These are phyloP conservation scores for Schizopygopsis pylzovi DNA, from an alignment of 2,797 vertebrate species.

Conservation along the genomic window DNA sequence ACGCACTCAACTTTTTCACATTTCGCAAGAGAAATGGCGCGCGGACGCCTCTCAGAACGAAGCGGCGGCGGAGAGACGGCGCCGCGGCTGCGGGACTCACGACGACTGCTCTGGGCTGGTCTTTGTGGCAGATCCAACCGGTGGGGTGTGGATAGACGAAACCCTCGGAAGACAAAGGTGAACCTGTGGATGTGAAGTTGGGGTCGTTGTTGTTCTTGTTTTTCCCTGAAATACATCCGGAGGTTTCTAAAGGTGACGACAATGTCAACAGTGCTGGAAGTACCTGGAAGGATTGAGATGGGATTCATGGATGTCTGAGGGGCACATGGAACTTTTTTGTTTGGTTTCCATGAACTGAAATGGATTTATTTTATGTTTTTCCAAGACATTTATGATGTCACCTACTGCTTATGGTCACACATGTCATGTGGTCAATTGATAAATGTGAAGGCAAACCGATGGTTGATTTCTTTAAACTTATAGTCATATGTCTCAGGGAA, in stretches of 20 bases:
- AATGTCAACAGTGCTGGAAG: conserved; percentile 1
- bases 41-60: conserved; percentile 21
- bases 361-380: not conserved
- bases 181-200: conserved; percentile 61
- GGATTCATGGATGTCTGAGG: not conserved
- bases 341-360: not conserved
- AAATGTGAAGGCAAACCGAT: not conserved
- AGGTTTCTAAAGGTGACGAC: not conserved
- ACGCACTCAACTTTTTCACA: too few species aligned
- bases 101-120: conserved; percentile 68
- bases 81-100: conserved; percentile 7
- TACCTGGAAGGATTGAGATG: not conserved
- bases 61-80: conserved; percentile 33
- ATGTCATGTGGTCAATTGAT: not conserved
- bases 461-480: not conserved
- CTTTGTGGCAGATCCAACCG: conserved; percentile 79
- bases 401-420: not conserved
- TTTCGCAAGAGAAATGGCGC: not conserved
- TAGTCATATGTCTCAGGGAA: not conserved
- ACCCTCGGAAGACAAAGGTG: conserved; percentile 66
- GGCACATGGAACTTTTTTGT: not conserved
- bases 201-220: not conserved
- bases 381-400: not conserved
- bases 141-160: conserved; percentile 81
- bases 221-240: not conserved